These are phyloP conservation scores for Bradypodion pumilum DNA, from an alignment of 2,797 vertebrate genomes.

Conservation along the genomic window DNA sequence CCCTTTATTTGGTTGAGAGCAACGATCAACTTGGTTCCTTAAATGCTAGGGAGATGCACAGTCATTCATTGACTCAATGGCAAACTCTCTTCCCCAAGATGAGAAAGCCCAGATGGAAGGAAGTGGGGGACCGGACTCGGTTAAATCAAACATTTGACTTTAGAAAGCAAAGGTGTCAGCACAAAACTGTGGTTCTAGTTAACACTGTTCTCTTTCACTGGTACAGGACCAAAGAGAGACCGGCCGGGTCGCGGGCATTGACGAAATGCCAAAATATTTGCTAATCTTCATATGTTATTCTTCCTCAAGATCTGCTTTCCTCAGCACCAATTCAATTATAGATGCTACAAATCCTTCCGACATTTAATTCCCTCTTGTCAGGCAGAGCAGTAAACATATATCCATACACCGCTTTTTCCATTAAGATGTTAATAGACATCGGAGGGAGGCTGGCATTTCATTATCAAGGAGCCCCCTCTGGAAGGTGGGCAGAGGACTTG, in stretches of 20 bases:
- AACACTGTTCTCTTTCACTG: slow-evolving; percentile 55
- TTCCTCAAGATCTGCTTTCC: slow-evolving; percentile 89
- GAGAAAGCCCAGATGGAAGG: background rate
- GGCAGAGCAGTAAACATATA: slow-evolving; percentile 80
- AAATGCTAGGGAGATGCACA: background rate
- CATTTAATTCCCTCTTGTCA: slow-evolving; percentile 93
- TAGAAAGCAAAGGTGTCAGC: slow-evolving; percentile 27
- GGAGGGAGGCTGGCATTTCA: slow-evolving; percentile 63
- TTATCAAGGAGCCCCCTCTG: slow-evolving; percentile 37
- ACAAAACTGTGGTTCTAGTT: slow-evolving; percentile 32
- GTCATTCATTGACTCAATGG: too few species aligned
- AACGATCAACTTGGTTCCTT: slow-evolving; percentile 5
- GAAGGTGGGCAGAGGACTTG: background rate
- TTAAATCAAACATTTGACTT: slow-evolving; percentile 53
- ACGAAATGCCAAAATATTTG: slow-evolving; percentile 87
- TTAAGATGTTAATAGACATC: slow-evolving; percentile 90
- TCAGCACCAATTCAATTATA: slow-evolving; percentile 94
- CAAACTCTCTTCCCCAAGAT: background rate
- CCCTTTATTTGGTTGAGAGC: background rate
- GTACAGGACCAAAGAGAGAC: slow-evolving; percentile 72
- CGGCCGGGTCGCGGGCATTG: slow-evolving; percentile 70
- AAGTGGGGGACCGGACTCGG: background rate
- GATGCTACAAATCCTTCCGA: slow-evolving; percentile 92
- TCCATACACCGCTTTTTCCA: slow-evolving; percentile 86
- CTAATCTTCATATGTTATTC: slow-evolving; percentile 92